Evolutionary conservation across 2,888 invertebrate genomes (phyloP).

Genomic region (Muschampia plurimacula): DNA sequence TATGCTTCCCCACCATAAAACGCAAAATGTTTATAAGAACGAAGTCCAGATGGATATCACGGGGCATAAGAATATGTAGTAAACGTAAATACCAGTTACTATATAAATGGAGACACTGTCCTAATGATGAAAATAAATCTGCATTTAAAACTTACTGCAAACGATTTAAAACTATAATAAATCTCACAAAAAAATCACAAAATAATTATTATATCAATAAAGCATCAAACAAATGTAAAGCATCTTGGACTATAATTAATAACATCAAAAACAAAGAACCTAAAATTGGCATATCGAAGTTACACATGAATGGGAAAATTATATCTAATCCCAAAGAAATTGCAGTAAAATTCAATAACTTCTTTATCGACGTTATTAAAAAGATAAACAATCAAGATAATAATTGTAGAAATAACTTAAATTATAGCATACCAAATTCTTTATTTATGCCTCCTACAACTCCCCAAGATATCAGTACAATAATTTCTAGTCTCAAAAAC

Average conservation of each 20-base stretch:
- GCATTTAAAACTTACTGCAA: conserved; percentile 8
- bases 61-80: conserved; percentile 31
- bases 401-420: neutral
- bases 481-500: neutral
- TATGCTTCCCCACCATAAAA: conserved; percentile 32
- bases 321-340: conserved; percentile 31
- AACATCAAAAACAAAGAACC: conserved; percentile 19
- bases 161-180: conserved; percentile 22
- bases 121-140: conserved; percentile 21
- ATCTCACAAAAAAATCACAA: conserved; percentile 25
- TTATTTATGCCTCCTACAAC: conserved; percentile 13
- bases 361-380: conserved; percentile 24
- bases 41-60: conserved; percentile 33
- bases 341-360: conserved; percentile 33
- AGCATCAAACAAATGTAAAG: conserved; percentile 27
- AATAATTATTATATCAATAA: conserved; percentile 28
- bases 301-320: conserved; percentile 3
- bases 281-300: neutral
- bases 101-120: conserved; percentile 30
- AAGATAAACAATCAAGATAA: neutral
- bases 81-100: conserved; percentile 29
- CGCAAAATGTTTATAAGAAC: conserved; percentile 10
- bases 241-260: conserved; percentile 33
- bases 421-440: neutral
- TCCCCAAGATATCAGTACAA: neutral